Evolutionary conservation across 2,797 vertebrate species (phyloP), one percentile per base, ranked within the genome.

Genomic region (Manis crassicaudata): DNA sequence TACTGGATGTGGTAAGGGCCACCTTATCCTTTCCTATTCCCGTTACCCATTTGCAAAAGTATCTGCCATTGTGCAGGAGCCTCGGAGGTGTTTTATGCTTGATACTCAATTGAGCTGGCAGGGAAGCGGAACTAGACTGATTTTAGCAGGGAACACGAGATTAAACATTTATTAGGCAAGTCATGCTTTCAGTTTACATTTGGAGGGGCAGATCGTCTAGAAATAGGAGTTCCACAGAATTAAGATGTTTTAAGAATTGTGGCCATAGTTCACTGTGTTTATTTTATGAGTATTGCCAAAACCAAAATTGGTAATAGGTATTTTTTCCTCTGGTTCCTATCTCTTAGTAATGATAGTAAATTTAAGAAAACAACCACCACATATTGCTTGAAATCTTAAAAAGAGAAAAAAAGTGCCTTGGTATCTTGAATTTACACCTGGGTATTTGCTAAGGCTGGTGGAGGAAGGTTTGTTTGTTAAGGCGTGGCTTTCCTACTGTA

Each of bases 1-100:
- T 99, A 20, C 97, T 99, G 8, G 99, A 99, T 56, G 99, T 99
- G 99, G 99, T 99, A 98, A 97, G 98, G 32, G 86, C 43, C 50
- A 52, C 27, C 52, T 29, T 72, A 56, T 12, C 5, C 23, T 94
- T 43, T 79, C 67, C 52, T 62, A 35, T 17, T 40, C 67, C 43
- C 29, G 5, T 43, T 17, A n/a, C 25, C 11, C 17, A 85, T 32
- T 70, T 56, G 70, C 35, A 35, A 86, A 86, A 81, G 40, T 8
- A 35, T 16, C 60, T n/a, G 14, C 25, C 50, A 0, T 84, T 35
- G 43, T 11, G 5, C 27, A 76, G 52, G 60, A 43, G 56, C 17
- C 72, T 70, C 17, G 8, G n/a, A 35, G 37, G 20, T 9, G 11
- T 63, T 67, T 43, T 54, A 43, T 62, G 35, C 29, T 62, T 63